Evolutionary conservation across 2,113 vertebrate genomes (phyloP).

Genomic region (Albula goreensis): DNA sequence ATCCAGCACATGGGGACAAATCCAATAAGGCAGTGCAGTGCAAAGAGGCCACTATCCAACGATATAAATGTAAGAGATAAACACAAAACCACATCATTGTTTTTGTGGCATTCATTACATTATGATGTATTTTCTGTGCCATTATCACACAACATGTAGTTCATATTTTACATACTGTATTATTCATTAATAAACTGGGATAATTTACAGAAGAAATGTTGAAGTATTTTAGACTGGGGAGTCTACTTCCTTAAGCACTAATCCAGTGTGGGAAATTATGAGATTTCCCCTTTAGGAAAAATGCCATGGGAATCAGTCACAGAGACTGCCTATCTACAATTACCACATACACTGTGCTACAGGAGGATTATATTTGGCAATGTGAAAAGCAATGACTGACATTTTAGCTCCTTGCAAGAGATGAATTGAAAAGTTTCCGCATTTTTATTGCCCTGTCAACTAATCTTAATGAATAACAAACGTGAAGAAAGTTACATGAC

Average conservation of each 20-base stretch:
- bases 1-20: background rate
- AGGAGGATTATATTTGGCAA: background rate
- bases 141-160: background rate
- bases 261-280: background rate
- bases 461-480: conserved; percentile 7
- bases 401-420: background rate
- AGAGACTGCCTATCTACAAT: background rate
- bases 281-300: background rate
- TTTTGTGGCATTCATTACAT: background rate
- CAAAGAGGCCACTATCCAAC: background rate
- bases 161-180: background rate
- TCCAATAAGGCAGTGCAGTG: background rate
- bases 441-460: background rate
- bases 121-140: background rate
- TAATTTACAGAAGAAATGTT: background rate
- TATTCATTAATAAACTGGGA: background rate
- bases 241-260: background rate
- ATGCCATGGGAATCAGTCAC: background rate
- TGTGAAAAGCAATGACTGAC: background rate
- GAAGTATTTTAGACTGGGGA: background rate
- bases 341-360: background rate
- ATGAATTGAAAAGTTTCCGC: background rate
- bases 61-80: background rate
- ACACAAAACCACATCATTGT: background rate
- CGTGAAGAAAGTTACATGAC: background rate